Percentiles rank a stretch among this genome's conserved stretches.
phyloP scores from a whole-genome alignment of 2,888 invertebrate species.

The Phyllotreta cruciferae region DNA sequence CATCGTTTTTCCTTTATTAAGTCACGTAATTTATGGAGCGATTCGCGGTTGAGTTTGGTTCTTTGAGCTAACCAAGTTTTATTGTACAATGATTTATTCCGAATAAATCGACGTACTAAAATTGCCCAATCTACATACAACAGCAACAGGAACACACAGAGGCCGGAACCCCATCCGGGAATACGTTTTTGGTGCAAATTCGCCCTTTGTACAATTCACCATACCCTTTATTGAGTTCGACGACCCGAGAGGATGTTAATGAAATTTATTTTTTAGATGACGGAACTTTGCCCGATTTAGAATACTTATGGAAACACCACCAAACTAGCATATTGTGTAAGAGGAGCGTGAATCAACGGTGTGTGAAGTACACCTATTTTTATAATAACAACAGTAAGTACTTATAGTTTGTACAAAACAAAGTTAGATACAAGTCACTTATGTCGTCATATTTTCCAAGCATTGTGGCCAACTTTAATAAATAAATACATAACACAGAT shows the following conservation, averaged over 20 bases:
- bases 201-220: background rate
- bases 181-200: no score
- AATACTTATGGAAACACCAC: constrained; percentile 68
- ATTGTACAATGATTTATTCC: no score
- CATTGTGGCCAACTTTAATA: no score
- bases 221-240: background rate
- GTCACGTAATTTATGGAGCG: background rate
- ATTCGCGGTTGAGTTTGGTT: background rate
- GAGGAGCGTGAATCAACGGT: constrained; percentile 67
- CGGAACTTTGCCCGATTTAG: constrained; percentile 68
- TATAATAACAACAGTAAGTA: constrained; percentile 68
- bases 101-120: no score
- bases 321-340: constrained; percentile 64
- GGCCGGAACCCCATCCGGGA: background rate
- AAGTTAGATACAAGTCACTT: no score
- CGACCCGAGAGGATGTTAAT: no score
- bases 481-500: no score
- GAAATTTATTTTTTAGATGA: constrained; percentile 62
- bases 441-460: no score
- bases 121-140: background rate
- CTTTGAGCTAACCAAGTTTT: no score
- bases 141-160: background rate
- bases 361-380: constrained; percentile 69
- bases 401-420: no score
- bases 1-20: background rate